These are phyloP conservation scores for Diorhabda elongata DNA, from an alignment of 1,140 invertebrate genomes.

Conservation along the genomic window DNA sequence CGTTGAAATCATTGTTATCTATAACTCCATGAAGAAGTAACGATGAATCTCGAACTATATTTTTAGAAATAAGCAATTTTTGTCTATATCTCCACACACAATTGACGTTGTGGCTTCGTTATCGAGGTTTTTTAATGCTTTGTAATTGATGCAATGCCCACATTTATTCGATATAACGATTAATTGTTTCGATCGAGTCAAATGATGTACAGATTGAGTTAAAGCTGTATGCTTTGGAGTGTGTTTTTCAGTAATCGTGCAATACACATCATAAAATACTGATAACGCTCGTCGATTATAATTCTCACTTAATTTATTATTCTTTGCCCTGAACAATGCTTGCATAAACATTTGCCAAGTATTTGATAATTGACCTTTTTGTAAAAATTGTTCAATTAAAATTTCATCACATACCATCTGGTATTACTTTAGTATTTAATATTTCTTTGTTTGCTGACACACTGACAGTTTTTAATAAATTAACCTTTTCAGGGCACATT, in stretches of 20 bases:
- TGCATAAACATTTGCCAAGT: not conserved
- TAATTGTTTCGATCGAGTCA: not conserved
- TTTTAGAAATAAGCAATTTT: constrained; percentile 14
- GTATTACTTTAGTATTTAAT: no score
- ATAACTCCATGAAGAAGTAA: constrained; percentile 27
- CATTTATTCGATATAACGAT: constrained; percentile 19
- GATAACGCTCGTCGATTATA: constrained; percentile 17
- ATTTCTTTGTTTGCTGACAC: no score
- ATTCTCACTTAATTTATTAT: constrained; percentile 8
- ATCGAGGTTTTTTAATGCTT: constrained; percentile 21
- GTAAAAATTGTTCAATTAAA: no score
- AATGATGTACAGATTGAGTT: constrained; percentile 2
- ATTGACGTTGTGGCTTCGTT: constrained; percentile 14
- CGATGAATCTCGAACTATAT: constrained; percentile 10
- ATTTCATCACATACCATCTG: no score
- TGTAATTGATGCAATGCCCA: constrained; percentile 22
- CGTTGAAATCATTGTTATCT: constrained; percentile 25
- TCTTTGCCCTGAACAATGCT: constrained; percentile 2
- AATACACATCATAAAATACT: constrained; percentile 12
- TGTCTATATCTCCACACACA: constrained; percentile 11
- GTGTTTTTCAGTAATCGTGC: constrained; percentile 22
- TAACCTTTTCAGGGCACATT: no score
- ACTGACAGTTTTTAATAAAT: no score
- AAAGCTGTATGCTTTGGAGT: constrained; percentile 19
- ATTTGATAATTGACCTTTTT: no score